Base-by-base conservation (phyloP, 2,797 vertebrate genomes). In the Platalea minor region DNA sequence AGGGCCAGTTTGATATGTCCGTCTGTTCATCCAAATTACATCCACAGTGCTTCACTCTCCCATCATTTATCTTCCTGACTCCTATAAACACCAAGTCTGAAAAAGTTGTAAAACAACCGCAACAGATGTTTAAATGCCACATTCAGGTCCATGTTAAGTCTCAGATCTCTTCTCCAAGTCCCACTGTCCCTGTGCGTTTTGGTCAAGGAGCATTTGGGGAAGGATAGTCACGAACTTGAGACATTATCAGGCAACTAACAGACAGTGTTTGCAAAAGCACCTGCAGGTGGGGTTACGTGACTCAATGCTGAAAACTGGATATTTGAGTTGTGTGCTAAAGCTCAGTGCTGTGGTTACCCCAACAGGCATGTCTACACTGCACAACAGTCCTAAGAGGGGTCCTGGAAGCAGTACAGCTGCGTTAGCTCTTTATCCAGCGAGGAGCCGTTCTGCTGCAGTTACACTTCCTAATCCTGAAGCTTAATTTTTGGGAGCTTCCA, bases 121-220 rank as follows among this genome's bases (percentile, higher is more conserved):
- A 60, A 51, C 53, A 78, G 48, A 51, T 13, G 3, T 37, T 85
- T 64, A 28, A 76, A 59, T 2, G 14, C 39, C 31, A 24, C 0
- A 0, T 86, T 85, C 67, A 53, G 76, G 51, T 83, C 65, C 53
- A 84, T 26, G 37, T 37, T 65, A 85, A 82, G 39, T 79, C 84
- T 78, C 91, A 74, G 20, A 37, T 13, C 45, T 91, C 77, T 93
- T 93, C 92, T 85, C 70, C 65, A 83, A 83, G 60, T 88, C 33
- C 56, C 53, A 51, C 33, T 28, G 29, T 46, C 33, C 50, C 48
- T 39, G 20, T n/a, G 33, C 15, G 0, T 28, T 28, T 54, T 41
- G 33, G 15, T 85, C 37, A 76, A 82, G 79, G 84, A 87, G 85
- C 77, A 61, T 46, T 83, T 85, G 63, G 53, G 51, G 74, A 88